Conservation (phyloP, 2,888 invertebrate genomes). For the Gibbula magus region DNA sequence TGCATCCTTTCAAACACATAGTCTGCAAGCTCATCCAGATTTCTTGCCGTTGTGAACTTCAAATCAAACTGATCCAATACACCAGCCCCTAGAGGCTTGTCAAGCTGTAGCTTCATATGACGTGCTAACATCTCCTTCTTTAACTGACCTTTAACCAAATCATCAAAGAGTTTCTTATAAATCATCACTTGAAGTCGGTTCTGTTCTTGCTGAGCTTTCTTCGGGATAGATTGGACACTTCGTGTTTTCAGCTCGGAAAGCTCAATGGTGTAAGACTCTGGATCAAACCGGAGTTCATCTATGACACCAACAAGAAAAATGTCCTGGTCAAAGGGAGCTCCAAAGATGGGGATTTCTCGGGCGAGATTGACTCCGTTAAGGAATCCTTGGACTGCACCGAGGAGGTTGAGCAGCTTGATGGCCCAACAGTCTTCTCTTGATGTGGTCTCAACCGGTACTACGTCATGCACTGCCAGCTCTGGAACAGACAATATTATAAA, state of each 20-base stretch:
- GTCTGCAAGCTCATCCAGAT: slow-evolving; percentile 50
- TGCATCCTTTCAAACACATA: slow-evolving; percentile 49
- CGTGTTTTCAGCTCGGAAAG: slow-evolving; percentile 69
- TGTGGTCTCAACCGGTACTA: slow-evolving; percentile 58
- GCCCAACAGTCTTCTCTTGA: slow-evolving; percentile 70
- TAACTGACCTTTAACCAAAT: slow-evolving; percentile 62
- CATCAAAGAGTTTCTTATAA: slow-evolving; percentile 70
- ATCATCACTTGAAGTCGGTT: slow-evolving; percentile 67
- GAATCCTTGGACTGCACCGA: slow-evolving; percentile 56
- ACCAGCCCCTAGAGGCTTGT: slow-evolving; percentile 52
- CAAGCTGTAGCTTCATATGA: slow-evolving; percentile 56
- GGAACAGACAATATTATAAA: slow-evolving; percentile 34
- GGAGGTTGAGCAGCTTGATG: slow-evolving; percentile 66
- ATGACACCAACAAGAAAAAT: slow-evolving; percentile 68
- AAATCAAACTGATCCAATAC: slow-evolving; percentile 46
- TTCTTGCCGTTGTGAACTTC: slow-evolving; percentile 37
- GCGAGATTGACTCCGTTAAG: slow-evolving; percentile 52
- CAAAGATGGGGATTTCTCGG: slow-evolving; percentile 71
- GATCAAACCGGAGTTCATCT: slow-evolving; percentile 70
- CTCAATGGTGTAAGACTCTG: slow-evolving; percentile 60
- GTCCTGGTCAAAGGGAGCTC: slow-evolving; percentile 63
- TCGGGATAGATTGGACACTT: slow-evolving; percentile 53
- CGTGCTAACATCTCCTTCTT: slow-evolving; percentile 52
- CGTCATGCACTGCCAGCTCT: slow-evolving; percentile 69
- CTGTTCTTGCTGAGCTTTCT: slow-evolving; percentile 59